Base-by-base conservation (phyloP, 92 coral and sea anemone species). In the Palythoa grandis region DNA sequence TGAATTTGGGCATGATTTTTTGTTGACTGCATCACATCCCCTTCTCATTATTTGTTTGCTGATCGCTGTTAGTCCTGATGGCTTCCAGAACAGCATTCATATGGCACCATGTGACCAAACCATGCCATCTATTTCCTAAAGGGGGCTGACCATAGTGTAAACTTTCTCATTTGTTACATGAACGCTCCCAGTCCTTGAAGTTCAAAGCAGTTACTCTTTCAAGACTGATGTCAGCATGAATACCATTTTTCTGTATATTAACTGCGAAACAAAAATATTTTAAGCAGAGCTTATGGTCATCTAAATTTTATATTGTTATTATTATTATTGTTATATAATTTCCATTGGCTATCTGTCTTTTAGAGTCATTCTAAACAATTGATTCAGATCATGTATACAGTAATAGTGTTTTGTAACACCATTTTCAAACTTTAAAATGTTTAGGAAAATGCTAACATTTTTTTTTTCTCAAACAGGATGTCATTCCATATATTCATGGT, bases 401-500 rank as follows among this genome's bases (percentile, higher is more conserved):
- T 29, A 29, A 0, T 29, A 57, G 65, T 57, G 16, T 13, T 57
- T 57, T 57, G 20, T 57, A 57, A 57, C 20, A 57, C 65, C 65
- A 57, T 57, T 57, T 57, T 57, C 65, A 57, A 57, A 57, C 65
- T 57, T 57, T 43, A 43, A 43, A 19, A 57, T 19, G 15, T 66
- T 66, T 23, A 66, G 2, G 35, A 66, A 20, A 66, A 66, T 66
- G n/a, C 70, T 19, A 57, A 57, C 65, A 43, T 29, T 43, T 57
- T 60, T 20, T 20, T 67, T 67, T 24, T n/a, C 22, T 67, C 72
- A 67, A 67, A 22, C 35, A 67, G 72, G 72, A 67, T 67, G 72
- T 67, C 35, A 67, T 67, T 24, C 38, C 72, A 22, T 67, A 67
- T 12, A 67, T 67, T 67, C 72, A 67, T 67, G 72, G 72, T 60